These are phyloP conservation scores for Campylorhamphus procurvoides DNA, from an alignment of 2,113 vertebrate genomes.

Conservation along the genomic window DNA sequence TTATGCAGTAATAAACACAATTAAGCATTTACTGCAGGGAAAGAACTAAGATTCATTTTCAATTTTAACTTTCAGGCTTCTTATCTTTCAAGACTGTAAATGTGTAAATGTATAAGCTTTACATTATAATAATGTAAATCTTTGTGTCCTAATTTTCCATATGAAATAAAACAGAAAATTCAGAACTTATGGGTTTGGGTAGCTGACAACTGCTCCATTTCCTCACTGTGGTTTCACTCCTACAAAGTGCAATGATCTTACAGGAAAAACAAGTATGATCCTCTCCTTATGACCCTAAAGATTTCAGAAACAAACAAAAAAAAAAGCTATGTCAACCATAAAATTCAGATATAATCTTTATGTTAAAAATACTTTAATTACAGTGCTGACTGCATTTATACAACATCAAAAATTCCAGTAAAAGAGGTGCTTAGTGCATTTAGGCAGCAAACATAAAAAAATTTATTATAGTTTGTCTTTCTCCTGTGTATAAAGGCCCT, in stretches of 20 bases:
- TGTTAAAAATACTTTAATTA: not conserved
- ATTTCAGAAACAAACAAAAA: not conserved
- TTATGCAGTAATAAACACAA: constrained; percentile 21
- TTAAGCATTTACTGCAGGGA: not conserved
- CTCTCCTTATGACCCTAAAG: not conserved
- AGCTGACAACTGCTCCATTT: not conserved
- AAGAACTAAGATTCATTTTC: not conserved
- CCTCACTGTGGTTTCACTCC: not conserved
- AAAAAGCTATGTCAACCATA: not conserved
- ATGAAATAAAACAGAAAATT: constrained; percentile 7
- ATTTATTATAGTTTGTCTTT: not conserved
- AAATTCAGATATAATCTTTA: not conserved
- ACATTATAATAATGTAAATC: not conserved
- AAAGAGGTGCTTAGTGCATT: not conserved
- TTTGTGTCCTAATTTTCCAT: not conserved
- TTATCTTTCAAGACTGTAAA: not conserved
- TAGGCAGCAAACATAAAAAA: not conserved
- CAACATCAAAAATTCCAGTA: not conserved
- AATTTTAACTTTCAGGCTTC: not conserved
- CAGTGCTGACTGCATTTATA: not conserved
- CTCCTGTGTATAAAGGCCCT: not conserved
- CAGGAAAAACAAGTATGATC: not conserved
- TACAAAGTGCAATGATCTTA: not conserved
- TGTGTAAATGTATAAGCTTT: not conserved
- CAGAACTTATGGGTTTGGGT: not conserved